Evolutionary conservation across 2,888 invertebrate genomes (phyloP), one percentile per base, ranked within the genome.

Genomic region (Subacronicta megacephala): DNA sequence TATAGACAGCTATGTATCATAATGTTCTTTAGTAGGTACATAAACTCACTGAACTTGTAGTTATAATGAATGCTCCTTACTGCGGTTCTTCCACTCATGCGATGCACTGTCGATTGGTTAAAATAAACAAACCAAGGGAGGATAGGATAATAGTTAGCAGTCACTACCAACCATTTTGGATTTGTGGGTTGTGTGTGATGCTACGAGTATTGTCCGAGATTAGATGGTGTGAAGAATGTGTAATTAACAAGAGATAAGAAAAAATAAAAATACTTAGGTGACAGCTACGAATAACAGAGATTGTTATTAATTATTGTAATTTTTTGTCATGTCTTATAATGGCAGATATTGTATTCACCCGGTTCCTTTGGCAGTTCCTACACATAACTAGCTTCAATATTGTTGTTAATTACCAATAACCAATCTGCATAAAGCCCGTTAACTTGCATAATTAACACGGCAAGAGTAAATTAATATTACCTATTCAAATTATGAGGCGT

Each of bases 401-500:
- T 38, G 41, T 29, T 9, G 23, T 26, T 44, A 49, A 41, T 17
- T 38, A n/a, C 3, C 20, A 65, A 65, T 66, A 35, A 66, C 0
- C 13, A 31, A 47, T 51, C 51, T 36, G 20, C 60, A 47, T 60
- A 49, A 49, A 49, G 51, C 17, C 44, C 16, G 20, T 43, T 29
- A 49, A 13, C 17, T 10, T 26, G 35, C 52, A 49, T 52, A 35
- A 16, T 46, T 49, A 66, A 46, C 52, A 41, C 42, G 20, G 23
- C 52, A 45, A 64, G 47, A 36, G 9, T n/a, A 56, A 64, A 58
- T 62, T 47, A 64, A 51, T 47, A 45, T 50, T 56, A 52, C 56
- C 65, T 55, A 45, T 62, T 37, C 65, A 60, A 57, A 57, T 69
- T 60, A 72, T 62, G 57, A 59, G 49, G 55, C 38, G 53, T 26